Base-by-base conservation (phyloP, 2,797 vertebrate species). In the Acanthopagrus latus region DNA sequence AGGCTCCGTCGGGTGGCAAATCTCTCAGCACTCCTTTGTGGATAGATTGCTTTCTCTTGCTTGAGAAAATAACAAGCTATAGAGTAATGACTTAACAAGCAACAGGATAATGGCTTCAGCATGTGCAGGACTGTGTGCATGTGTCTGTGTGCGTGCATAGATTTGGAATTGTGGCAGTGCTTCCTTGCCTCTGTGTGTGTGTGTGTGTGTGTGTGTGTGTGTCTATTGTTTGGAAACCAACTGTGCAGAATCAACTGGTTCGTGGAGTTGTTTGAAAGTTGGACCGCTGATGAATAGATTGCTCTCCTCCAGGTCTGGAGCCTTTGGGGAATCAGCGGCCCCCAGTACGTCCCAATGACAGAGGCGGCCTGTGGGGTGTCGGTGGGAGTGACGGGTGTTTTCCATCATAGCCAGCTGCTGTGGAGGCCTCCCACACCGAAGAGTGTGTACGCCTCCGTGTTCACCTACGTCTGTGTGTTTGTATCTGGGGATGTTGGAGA, bases 51-150 rank as follows among this genome's bases (percentile, higher is more conserved):
- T 93, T 93, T 94, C 91, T 95, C 91, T 92, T 90, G 91, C 89
- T 93, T 93, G 93, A 91, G 94, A 95, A 94, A 95, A 95, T 94
- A 94, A 95, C 94, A 95, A 94, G 94, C 93, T 92, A 91, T 88
- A 90, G 92, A 93, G 92, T 95, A 95, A 95, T 95, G 93, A 95
- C 93, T 94, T 94, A 95, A 95, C 94, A 94, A 94, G 93, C 95
- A 93, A 91, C 91, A 91, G 92, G 92, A 93, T 95, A 95, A 95
- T 95, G 91, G 91, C 90, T 95, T 95, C 94, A 95, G 60, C 95
- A 95, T 95, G 95, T 93, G 93, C 81, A 69, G 70, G 54, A 56
- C 83, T 87, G 83, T 68, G 83, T 81, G 82, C 76, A 67, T 86
- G 82, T 77, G 86, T 90, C 64, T 81, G 81, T 86, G 88, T 88